Base-by-base conservation (phyloP, 2,888 invertebrate species). In the Lydus trimaculatus region DNA sequence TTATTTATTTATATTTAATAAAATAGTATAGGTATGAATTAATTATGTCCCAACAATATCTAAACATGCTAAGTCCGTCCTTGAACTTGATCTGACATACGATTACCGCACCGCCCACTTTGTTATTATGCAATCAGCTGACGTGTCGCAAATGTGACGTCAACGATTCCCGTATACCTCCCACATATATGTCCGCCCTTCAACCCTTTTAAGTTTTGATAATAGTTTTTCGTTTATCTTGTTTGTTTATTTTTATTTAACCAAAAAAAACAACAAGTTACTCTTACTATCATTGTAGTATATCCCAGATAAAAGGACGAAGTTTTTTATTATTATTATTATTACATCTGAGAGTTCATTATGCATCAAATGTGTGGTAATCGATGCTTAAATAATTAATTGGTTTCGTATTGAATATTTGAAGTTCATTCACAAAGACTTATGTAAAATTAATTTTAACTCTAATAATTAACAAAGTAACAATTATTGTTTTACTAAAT, bases 51-150 rank as follows among this genome's bases (percentile, higher is more conserved):
- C 65, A 73, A 68, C 65, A 73, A 68, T 69, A 73, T 72, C 72
- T 75, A 72, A 73, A 76, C 80, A 82, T 82, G 80, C 79, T 81
- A 81, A 78, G 77, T 76, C 75, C 77, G 83, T 76, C 83, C 83
- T 83, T 83, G 83, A 83, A 83, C 83, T 83, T 83, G 82, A 76
- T 79, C 76, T 78, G 76, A 80, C 81, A 81, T 79, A 79, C 78
- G 79, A 81, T 82, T 81, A 81, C 77, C 76, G 75, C 79, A 77
- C 81, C 81, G 81, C 82, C 81, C 82, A 83, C 82, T 82, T 83
- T 83, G 80, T 82, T 82, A 82, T 82, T 84, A 83, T 84, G 82
- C 83, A 84, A 83, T 84, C 84, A 83, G 84, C 84, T 84, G 84
- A 83, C 83, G 82, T 83, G 81, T 83, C 81, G 79, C 79, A 81